These are phyloP conservation scores for Aradophagus sp. DNA, from an alignment of 1,140 invertebrate genomes.

Conservation along the genomic window DNA sequence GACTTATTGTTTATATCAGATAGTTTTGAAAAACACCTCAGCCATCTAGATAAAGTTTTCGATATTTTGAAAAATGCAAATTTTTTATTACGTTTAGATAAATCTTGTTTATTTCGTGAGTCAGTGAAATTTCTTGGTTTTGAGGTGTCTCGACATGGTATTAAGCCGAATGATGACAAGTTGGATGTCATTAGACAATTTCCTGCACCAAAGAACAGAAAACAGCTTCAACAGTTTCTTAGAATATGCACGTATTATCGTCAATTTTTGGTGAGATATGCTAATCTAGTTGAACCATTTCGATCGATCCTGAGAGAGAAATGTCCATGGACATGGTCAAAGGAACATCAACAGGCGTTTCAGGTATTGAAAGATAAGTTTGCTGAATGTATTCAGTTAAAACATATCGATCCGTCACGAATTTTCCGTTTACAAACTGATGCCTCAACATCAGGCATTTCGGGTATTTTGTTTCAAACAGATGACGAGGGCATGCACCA, in stretches of 20 bases:
- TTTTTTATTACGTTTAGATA: not conserved
- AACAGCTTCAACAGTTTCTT: constrained; percentile 23
- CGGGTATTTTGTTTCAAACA: constrained; percentile 27
- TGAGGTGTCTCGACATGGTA: constrained; percentile 4
- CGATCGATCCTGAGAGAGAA: not conserved
- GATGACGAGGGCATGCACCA: constrained; percentile 8
- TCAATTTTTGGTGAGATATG: constrained; percentile 5
- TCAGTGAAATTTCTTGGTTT: constrained; percentile 12
- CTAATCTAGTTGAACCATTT: constrained; percentile 8
- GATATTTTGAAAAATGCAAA: too few species aligned
- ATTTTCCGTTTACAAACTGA: constrained; percentile 31
- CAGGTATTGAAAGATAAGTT: constrained; percentile 20
- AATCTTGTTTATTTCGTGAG: constrained; percentile 7
- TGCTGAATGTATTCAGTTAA: constrained; percentile 13
- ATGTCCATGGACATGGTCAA: not conserved
- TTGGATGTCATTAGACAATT: constrained; percentile 11
- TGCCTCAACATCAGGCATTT: constrained; percentile 25
- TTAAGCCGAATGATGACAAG: constrained; percentile 3
- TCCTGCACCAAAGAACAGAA: not conserved
- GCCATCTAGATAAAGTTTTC: too few species aligned
- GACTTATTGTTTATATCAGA: too few species aligned
- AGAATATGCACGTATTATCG: constrained; percentile 18
- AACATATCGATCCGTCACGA: constrained; percentile 15
- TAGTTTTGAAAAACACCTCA: too few species aligned
- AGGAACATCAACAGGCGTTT: constrained; percentile 8